Conservation (phyloP, 2,797 vertebrate species). For the Pristis pectinata region DNA sequence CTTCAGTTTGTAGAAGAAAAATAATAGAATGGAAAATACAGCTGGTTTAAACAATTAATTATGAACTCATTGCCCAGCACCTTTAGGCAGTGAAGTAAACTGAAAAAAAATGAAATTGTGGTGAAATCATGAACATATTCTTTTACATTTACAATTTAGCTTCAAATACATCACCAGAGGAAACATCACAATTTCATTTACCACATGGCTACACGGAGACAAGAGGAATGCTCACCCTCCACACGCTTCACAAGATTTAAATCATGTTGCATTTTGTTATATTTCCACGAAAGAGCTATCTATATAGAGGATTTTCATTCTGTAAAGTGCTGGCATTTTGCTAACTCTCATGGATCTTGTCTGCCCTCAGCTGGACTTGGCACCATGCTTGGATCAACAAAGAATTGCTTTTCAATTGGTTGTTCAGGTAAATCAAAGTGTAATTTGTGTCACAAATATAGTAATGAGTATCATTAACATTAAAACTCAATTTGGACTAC, state of each 20-base stretch:
- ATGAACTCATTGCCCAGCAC: neutral
- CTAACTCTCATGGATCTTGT: constrained; percentile 24
- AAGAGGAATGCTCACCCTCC: neutral
- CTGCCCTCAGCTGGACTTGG: constrained; percentile 30
- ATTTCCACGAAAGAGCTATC: neutral
- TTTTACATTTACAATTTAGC: neutral
- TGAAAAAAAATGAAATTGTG: neutral
- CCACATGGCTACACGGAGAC: neutral
- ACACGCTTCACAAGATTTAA: neutral
- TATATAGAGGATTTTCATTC: neutral
- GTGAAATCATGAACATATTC: neutral
- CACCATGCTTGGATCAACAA: neutral
- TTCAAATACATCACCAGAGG: neutral
- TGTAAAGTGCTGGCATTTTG: neutral
- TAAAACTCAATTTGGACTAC: neutral
- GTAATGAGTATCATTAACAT: neutral
- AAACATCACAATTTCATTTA: constrained; percentile 6
- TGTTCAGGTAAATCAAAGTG: constrained; percentile 2
- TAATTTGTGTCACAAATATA: neutral
- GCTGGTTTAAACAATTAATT: neutral
- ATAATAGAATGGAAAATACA: neutral
- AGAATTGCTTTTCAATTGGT: neutral
- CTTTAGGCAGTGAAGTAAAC: neutral
- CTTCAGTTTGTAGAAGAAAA: neutral
- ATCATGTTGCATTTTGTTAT: neutral